A percentile compares a stretch with the other conserved stretches of the same genome.
Evolutionary conservation across 2,113 vertebrate genomes (phyloP).

Genomic region (Henicopernis longicauda): DNA sequence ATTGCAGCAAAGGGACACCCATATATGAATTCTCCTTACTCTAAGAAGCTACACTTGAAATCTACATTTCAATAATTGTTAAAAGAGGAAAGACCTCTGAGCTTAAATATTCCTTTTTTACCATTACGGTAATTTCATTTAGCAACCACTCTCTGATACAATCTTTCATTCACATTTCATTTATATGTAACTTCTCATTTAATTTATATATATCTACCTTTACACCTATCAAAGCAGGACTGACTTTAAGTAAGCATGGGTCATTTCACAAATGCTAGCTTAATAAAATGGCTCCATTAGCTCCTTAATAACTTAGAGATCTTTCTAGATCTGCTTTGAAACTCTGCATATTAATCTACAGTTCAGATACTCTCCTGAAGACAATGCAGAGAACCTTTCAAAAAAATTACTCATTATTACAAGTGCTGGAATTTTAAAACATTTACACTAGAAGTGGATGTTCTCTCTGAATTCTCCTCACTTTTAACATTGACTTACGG

Average conservation of each 20-base stretch:
- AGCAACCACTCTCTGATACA: background rate
- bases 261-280: background rate
- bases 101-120: background rate
- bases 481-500: background rate
- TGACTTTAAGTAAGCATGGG: background rate
- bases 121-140: background rate
- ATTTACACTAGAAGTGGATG: background rate
- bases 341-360: background rate
- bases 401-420: background rate
- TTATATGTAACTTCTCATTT: background rate
- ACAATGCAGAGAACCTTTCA: background rate
- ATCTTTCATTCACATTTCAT: background rate
- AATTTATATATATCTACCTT: background rate
- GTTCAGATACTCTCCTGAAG: background rate
- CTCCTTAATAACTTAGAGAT: background rate
- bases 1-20: background rate
- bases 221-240: background rate
- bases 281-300: background rate
- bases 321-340: background rate
- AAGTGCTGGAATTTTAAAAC: background rate
- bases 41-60: background rate
- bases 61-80: background rate
- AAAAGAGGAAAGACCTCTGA: background rate
- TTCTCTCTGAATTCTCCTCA: background rate
- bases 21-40: background rate